A percentile compares a stretch with the other conserved stretches of the same genome.
phyloP scores from a whole-genome alignment of 1,140 invertebrate genomes.

The Bombus sylvicola region DNA sequence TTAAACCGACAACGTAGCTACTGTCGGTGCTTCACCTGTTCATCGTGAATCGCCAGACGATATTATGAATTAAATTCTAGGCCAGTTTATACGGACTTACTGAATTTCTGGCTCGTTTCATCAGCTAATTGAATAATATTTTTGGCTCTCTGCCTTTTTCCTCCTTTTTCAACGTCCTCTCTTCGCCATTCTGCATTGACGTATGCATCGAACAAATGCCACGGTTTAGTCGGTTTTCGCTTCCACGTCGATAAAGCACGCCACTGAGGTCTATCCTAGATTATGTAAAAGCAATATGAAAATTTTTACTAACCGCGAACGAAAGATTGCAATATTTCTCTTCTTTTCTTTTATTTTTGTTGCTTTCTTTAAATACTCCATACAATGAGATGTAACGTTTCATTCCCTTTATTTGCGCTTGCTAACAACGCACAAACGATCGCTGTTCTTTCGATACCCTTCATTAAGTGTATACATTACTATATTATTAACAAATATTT shows the following conservation, averaged over 20 bases:
- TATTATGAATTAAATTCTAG: slow-evolving; percentile 70
- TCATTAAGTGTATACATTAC: slow-evolving; percentile 15
- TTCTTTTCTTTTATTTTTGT: not conserved
- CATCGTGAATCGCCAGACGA: slow-evolving; percentile 52
- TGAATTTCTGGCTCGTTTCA: slow-evolving; percentile 65
- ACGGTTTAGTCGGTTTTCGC: not conserved
- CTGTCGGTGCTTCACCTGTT: slow-evolving; percentile 39
- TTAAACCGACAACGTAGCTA: slow-evolving; percentile 68
- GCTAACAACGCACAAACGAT: not conserved
- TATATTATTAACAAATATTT: not conserved
- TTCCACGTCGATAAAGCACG: not conserved
- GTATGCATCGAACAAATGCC: not conserved
- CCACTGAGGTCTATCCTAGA: not conserved
- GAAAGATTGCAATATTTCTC: too few species aligned
- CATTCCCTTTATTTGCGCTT: not conserved
- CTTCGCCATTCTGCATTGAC: not conserved
- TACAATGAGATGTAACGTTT: not conserved
- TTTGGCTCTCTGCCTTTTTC: slow-evolving; percentile 25
- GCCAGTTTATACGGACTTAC: slow-evolving; percentile 50
- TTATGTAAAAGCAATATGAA: slow-evolving; percentile 10
- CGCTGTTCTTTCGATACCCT: not conserved
- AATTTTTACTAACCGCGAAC: not conserved
- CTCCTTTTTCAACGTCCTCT: not conserved
- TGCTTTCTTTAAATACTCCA: not conserved
- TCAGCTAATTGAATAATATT: slow-evolving; percentile 70